Conservation (phyloP, 2,113 vertebrate genomes). For the Phyllopteryx taeniolatus region DNA sequence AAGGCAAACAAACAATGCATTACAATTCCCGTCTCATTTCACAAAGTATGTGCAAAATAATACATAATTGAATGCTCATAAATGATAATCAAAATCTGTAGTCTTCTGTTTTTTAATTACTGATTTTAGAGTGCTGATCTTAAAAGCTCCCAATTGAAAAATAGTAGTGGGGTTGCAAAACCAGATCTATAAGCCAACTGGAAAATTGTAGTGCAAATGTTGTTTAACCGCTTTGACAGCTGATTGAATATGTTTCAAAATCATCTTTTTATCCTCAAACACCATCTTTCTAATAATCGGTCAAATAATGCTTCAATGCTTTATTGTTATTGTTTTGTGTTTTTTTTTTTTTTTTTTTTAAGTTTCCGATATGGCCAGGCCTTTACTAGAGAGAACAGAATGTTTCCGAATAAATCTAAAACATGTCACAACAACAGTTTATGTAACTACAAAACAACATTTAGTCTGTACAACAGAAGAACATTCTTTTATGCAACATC, state of each 20-base stretch:
- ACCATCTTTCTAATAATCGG: background rate
- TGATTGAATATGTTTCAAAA: background rate
- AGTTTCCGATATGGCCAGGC: conserved; percentile 33
- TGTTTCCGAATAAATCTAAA: conserved; percentile 61
- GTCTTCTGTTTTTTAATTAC: background rate
- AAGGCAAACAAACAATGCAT: background rate
- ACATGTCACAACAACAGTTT: conserved; percentile 62
- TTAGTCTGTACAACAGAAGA: conserved; percentile 75
- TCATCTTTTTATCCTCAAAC: background rate
- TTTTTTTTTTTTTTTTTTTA: background rate
- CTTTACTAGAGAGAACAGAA: conserved; percentile 19
- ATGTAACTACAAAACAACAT: conserved; percentile 61
- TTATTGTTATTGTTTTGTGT: background rate
- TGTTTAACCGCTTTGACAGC: background rate
- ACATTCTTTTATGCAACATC: conserved; percentile 64
- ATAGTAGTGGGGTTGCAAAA: background rate
- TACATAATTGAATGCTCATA: background rate
- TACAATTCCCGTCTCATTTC: background rate
- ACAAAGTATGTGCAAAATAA: background rate
- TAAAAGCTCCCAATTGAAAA: background rate
- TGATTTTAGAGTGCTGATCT: background rate
- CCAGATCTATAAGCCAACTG: background rate
- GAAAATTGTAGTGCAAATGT: background rate
- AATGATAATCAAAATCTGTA: background rate
- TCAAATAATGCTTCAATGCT: no score